phyloP scores from a whole-genome alignment of 2,113 vertebrate genomes.

The Austrofundulus limnaeus region DNA sequence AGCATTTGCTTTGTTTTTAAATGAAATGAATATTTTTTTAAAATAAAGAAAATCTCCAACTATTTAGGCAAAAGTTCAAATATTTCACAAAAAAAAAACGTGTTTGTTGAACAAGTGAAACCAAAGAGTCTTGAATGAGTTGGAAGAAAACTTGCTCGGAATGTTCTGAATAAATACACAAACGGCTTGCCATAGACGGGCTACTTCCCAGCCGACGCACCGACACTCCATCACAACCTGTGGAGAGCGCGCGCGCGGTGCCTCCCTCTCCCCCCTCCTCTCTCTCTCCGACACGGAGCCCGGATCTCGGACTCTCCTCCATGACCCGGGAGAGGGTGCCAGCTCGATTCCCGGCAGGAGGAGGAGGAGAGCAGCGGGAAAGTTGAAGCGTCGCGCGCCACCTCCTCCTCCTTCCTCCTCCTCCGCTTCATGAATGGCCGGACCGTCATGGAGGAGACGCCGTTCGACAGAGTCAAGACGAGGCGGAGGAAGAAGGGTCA shows the following conservation, averaged over 20 bases:
- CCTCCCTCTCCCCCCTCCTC: conserved; percentile 56
- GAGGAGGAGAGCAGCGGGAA: conserved; percentile 40
- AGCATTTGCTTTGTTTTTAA: no score
- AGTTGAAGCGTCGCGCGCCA: conserved; percentile 70
- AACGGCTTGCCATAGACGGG: conserved; percentile 28
- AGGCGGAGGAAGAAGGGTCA: conserved; percentile 85
- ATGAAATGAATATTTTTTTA: no score
- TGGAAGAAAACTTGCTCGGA: no score
- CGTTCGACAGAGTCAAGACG: conserved; percentile 86
- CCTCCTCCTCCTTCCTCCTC: background rate
- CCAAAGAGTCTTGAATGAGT: no score
- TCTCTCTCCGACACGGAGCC: conserved; percentile 42
- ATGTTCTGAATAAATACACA: no score
- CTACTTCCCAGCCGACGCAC: conserved; percentile 68
- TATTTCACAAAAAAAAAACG: no score
- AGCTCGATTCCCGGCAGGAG: conserved; percentile 61
- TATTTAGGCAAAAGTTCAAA: no score
- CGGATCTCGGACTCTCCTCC: conserved; percentile 47
- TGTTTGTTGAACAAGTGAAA: no score
- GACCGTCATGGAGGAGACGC: conserved; percentile 89
- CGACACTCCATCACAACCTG: conserved; percentile 73
- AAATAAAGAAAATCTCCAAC: no score
- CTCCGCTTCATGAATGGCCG: conserved; percentile 92
- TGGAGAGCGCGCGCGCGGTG: conserved; percentile 64
- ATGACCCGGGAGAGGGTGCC: conserved; percentile 50